Base-by-base conservation (phyloP, 2,888 invertebrate species). In the Campoplex nolae region DNA sequence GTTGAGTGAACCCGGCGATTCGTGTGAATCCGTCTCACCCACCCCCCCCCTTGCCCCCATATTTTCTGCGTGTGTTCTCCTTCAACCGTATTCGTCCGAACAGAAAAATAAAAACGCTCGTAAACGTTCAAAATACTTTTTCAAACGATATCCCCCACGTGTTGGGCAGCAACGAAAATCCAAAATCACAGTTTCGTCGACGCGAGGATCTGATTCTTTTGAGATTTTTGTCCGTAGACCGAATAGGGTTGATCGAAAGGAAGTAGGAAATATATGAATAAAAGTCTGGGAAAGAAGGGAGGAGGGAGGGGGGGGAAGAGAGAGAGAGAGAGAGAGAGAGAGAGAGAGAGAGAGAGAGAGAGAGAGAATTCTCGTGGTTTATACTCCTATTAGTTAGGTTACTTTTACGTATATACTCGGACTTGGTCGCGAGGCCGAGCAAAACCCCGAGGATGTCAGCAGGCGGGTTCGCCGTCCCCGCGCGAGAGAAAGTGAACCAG, bases 401-500 rank as follows among this genome's bases (percentile, higher is more conserved):
- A 38, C 75, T 73, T 35, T 56, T 38, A 73, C 80, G 58, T 67
- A n/a, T 67, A n/a, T 32, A 51, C 48, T 73, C 67, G 74, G 67
- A 65, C 42, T 65, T 42, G 65, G 73, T 78, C 65, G 73, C 18
- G 56, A 70, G 79, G 51, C 70, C 85, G 23, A 23, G 89, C 89
- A 89, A 87, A 84, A 88, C 84, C 86, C 23, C 35, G 73, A 73
- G 83, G 83, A 83, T 73, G 84, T 80, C 77, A 68, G 77, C 77
- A 68, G 77, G 76, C 86, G 89, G 89, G 91, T 91, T 92, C 90
- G 91, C 91, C 91, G 91, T 85, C 90, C 23, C 23, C 23, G 23
- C 23, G 23, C 91, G 92, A 93, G 93, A 93, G 93, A 93, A 93
- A 93, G 93, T 93, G 93, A 93, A 93, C 93, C 93, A 93, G 93